These are phyloP conservation scores for Argynnis bischoffii DNA, from an alignment of 2,888 invertebrate species.

Conservation along the genomic window DNA sequence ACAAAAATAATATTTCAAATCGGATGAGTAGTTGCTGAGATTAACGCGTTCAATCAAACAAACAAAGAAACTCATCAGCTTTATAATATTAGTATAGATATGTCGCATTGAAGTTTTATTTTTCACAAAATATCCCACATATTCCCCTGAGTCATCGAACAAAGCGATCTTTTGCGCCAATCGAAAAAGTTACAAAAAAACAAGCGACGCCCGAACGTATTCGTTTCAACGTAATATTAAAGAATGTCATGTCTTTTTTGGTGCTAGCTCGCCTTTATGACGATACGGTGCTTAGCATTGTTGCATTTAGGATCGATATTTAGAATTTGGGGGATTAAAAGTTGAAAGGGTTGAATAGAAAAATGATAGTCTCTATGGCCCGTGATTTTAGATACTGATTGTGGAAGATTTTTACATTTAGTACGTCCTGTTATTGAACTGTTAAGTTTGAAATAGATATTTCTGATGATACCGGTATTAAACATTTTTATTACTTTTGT, in stretches of 20 bases:
- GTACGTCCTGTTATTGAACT: background rate
- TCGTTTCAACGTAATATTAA: slow-evolving; percentile 52
- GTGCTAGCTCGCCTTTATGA: slow-evolving; percentile 31
- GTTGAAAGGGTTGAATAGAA: slow-evolving; percentile 1
- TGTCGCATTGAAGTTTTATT: background rate
- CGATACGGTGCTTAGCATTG: slow-evolving; percentile 21
- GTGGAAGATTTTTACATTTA: background rate
- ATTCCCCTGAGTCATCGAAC: slow-evolving; percentile 16
- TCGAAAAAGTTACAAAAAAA: slow-evolving; percentile 33
- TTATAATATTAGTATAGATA: background rate
- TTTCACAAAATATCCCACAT: background rate
- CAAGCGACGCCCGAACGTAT: slow-evolving; percentile 43
- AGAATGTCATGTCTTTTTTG: slow-evolving; percentile 38
- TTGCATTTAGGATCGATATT: slow-evolving; percentile 11
- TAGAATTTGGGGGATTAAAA: slow-evolving; percentile 18
- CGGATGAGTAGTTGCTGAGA: background rate
- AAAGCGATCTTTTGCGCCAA: slow-evolving; percentile 27
- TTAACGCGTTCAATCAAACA: background rate
- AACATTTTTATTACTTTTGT: too few relatives aligned
- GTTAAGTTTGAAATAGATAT: too few relatives aligned
- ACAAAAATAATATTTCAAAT: too few relatives aligned
- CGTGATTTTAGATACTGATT: background rate
- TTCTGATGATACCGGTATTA: too few relatives aligned
- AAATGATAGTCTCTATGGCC: background rate
- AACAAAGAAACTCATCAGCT: too few relatives aligned